A percentile compares a stretch with the other conserved stretches of the same genome.
These are phyloP conservation scores for Eumacrocentrus americanus DNA, from an alignment of 2,888 invertebrate species.

Conservation along the genomic window DNA sequence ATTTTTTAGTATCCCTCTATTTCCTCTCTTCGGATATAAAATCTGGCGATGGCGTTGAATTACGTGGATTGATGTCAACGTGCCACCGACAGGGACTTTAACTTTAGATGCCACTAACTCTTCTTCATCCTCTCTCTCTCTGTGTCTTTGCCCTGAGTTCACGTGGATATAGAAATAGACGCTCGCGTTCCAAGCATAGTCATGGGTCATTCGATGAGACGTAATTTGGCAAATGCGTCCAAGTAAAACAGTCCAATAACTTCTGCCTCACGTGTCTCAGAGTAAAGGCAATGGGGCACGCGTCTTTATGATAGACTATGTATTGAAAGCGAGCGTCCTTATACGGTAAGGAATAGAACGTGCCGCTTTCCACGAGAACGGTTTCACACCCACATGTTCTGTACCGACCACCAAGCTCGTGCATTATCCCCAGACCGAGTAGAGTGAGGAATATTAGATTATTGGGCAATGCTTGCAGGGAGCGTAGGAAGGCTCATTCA, in stretches of 20 bases:
- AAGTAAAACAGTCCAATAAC: too few species aligned
- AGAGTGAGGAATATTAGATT: constrained; percentile 18
- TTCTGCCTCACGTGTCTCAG: too few species aligned
- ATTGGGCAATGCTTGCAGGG: constrained; percentile 46
- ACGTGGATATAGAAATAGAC: constrained; percentile 58
- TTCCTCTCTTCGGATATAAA: not conserved
- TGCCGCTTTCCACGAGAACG: constrained; percentile 48
- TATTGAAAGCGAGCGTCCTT: constrained; percentile 40
- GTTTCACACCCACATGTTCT: constrained; percentile 53
- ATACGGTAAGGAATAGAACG: constrained; percentile 54
- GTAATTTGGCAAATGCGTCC: constrained; percentile 15
- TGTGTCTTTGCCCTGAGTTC: constrained; percentile 41
- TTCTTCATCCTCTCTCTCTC: constrained; percentile 2
- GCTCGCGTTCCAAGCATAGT: constrained; percentile 42
- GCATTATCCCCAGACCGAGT: constrained; percentile 22
- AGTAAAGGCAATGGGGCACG: too few species aligned
- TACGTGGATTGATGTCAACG: constrained; percentile 19
- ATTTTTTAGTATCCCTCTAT: not conserved
- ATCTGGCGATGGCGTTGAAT: constrained; percentile 9
- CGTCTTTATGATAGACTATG: too few species aligned
- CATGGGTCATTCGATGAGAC: constrained; percentile 9
- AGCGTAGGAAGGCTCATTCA: constrained; percentile 57
- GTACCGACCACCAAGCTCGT: constrained; percentile 19
- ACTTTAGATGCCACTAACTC: constrained; percentile 13
- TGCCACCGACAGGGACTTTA: constrained; percentile 16